A percentile compares a stretch with the other conserved stretches of the same genome.
Evolutionary conservation across 2,888 invertebrate genomes (phyloP).

Genomic region (Ramazzottius varieornatus): DNA sequence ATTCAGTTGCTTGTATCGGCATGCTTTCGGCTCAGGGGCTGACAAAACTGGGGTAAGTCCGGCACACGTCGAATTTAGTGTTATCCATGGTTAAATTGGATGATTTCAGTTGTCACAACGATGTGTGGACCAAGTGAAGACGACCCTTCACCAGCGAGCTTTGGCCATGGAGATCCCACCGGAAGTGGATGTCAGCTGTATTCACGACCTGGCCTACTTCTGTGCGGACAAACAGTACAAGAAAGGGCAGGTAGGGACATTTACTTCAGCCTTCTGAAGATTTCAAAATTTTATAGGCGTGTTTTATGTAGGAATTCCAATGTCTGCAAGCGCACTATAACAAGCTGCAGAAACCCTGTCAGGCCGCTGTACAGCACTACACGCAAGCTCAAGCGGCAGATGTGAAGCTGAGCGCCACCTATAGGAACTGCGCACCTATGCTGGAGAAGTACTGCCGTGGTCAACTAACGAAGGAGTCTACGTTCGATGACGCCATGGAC

Average conservation of each 20-base stretch:
- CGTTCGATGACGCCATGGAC: constrained; percentile 1
- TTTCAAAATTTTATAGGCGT: neutral
- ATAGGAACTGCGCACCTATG: neutral
- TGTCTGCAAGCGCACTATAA: neutral
- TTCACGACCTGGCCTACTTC: constrained; percentile 50
- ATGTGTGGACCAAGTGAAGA: constrained; percentile 43
- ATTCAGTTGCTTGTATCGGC: constrained; percentile 60
- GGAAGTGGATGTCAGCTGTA: constrained; percentile 66
- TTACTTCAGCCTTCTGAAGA: neutral
- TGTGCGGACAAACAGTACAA: constrained; percentile 41
- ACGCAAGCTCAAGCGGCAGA: neutral
- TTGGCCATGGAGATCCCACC: constrained; percentile 73
- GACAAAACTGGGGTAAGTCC: constrained; percentile 3
- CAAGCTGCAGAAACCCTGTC: neutral
- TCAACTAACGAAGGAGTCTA: neutral
- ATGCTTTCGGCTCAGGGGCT: constrained; percentile 23
- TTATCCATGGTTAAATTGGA: constrained; percentile 6
- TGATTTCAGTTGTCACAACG: constrained; percentile 24
- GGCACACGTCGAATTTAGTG: neutral
- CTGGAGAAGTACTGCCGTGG: neutral
- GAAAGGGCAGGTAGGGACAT: constrained; percentile 4
- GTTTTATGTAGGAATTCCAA: neutral
- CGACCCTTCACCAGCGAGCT: constrained; percentile 76
- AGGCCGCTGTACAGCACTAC: constrained; percentile 1
- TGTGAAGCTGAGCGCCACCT: neutral